Conservation (phyloP, 2,888 invertebrate species). For the Cylloceria caligata region DNA sequence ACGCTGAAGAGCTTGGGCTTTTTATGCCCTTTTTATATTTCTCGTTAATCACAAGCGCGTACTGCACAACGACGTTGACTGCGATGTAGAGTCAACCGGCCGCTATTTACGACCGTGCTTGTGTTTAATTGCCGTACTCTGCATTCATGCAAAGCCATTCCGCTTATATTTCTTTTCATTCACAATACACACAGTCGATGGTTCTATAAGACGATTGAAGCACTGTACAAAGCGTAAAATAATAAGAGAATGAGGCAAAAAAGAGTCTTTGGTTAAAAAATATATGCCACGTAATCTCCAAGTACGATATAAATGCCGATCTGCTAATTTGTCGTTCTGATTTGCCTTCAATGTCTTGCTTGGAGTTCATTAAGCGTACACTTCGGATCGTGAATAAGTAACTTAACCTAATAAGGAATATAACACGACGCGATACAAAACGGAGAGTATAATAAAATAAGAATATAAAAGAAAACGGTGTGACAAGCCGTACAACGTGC, state of each 20-base stretch:
- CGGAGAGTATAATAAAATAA: no score
- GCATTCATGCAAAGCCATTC: conserved; percentile 37
- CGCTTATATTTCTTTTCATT: conserved; percentile 34
- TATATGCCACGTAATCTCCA: no score
- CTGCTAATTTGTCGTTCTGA: no score
- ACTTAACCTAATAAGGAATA: no score
- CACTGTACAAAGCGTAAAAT: conserved; percentile 37
- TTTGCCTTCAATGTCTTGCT: no score
- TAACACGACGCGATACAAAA: no score
- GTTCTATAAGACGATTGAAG: conserved; percentile 48
- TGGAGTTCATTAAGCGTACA: no score
- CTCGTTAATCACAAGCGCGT: conserved; percentile 13
- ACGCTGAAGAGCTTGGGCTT: conserved; percentile 8
- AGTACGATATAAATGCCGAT: no score
- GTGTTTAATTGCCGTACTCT: conserved; percentile 53
- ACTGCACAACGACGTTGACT: conserved; percentile 9
- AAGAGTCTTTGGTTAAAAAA: no score
- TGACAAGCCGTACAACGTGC: no score
- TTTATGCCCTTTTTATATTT: conserved; percentile 39
- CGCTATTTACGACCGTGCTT: conserved; percentile 62
- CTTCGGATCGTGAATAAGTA: no score
- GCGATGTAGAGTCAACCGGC: conserved; percentile 39
- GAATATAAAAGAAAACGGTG: no score
- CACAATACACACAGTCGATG: conserved; percentile 8
- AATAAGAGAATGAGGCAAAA: conserved; percentile 51